A percentile compares a stretch with the other conserved stretches of the same genome.
Evolutionary conservation across 2,113 vertebrate species (phyloP).

Genomic region (Motacilla tschutschensis): DNA sequence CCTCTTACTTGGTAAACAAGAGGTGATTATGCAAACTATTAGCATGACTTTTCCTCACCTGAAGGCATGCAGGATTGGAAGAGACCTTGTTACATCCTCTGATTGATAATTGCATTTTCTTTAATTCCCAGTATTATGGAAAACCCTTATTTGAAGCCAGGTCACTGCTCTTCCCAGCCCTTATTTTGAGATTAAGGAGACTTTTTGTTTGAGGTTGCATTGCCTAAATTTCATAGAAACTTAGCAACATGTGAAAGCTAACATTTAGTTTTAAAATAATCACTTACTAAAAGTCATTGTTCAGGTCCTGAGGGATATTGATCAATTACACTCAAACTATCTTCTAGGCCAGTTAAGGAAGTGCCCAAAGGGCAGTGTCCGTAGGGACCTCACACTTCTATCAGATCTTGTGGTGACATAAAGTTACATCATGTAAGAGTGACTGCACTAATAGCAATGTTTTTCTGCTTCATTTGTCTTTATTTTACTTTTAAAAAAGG

Average conservation of each 20-base stretch:
- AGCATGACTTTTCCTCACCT: neutral
- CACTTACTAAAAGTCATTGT: neutral
- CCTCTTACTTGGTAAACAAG: neutral
- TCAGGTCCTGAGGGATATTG: neutral
- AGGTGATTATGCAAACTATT: neutral
- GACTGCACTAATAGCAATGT: neutral
- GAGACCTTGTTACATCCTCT: neutral
- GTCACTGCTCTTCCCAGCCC: neutral
- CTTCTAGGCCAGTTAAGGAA: neutral
- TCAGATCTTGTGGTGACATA: neutral
- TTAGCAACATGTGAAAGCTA: neutral
- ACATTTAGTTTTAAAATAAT: neutral
- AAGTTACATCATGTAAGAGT: neutral
- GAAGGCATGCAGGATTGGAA: neutral
- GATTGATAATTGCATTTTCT: neutral
- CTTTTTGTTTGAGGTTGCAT: neutral
- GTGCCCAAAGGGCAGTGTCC: neutral
- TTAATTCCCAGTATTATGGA: neutral
- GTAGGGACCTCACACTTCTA: neutral
- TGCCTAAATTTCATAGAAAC: neutral
- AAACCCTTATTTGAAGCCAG: neutral
- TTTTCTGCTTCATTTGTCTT: neutral
- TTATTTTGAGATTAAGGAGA: neutral
- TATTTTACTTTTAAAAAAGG: neutral
- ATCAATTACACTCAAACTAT: neutral